These are phyloP conservation scores for Selenia dentaria DNA, from an alignment of 2,888 invertebrate species.

Conservation along the genomic window DNA sequence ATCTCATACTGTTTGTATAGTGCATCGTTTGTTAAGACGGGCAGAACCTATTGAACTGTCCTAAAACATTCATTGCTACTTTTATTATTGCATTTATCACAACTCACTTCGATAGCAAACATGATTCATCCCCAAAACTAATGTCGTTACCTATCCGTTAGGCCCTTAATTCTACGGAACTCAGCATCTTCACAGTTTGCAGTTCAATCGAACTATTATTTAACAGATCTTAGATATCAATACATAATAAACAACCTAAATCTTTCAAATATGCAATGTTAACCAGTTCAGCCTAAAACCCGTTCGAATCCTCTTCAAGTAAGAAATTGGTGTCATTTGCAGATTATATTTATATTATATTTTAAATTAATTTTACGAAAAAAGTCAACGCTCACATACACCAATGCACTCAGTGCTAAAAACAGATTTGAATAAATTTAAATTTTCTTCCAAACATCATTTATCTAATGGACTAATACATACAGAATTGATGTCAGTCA, in stretches of 20 bases:
- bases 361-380: constrained; percentile 11
- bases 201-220: not conserved
- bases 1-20: not conserved
- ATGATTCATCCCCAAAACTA: not conserved
- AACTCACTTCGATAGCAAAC: constrained; percentile 4
- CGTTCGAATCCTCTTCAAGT: constrained; percentile 23
- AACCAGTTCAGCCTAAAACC: constrained; percentile 14
- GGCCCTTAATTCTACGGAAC: not conserved
- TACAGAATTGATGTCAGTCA: constrained; percentile 70
- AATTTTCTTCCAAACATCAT: constrained; percentile 49
- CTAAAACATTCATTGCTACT: constrained; percentile 5
- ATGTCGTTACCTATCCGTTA: not conserved
- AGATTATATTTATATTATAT: constrained; percentile 17
- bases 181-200: not conserved
- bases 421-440: constrained; percentile 40
- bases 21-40: not conserved
- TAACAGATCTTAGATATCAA: not conserved
- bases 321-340: constrained; percentile 10
- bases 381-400: constrained; percentile 41
- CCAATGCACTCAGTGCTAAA: constrained; percentile 39
- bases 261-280: not conserved
- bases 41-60: not conserved
- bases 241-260: not conserved
- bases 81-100: constrained; percentile 22
- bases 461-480: constrained; percentile 71